phyloP scores from a whole-genome alignment of 2,888 invertebrate genomes.

The Oscheius myriophilus region DNA sequence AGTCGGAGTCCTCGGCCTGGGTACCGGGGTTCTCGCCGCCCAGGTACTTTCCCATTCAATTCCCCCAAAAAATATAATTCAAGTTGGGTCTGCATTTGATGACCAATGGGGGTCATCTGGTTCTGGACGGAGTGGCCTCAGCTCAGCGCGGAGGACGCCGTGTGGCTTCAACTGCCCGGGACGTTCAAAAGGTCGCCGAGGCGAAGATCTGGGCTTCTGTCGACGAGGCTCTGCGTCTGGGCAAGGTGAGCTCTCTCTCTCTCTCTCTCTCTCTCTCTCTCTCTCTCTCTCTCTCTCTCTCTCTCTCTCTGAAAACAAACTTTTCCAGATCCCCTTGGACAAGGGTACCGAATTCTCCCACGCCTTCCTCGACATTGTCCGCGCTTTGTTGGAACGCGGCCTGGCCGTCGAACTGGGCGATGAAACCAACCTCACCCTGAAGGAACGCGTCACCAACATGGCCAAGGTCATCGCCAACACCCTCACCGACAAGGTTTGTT shows the following conservation, averaged over 20 bases:
- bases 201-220: constrained; percentile 39
- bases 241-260: constrained; percentile 34
- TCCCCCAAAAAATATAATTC: no score
- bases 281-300: not conserved
- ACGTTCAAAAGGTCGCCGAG: constrained; percentile 41
- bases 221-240: constrained; percentile 43
- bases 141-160: constrained; percentile 37
- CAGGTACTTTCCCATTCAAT: constrained; percentile 25
- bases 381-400: constrained; percentile 40
- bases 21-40: constrained; percentile 49
- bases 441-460: constrained; percentile 39
- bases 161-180: constrained; percentile 33
- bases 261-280: no score
- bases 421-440: constrained; percentile 30
- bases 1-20: constrained; percentile 46
- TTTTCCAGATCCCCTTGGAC: constrained; percentile 41
- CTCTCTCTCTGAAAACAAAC: not conserved
- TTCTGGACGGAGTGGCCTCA: constrained; percentile 39
- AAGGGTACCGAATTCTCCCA: constrained; percentile 42
- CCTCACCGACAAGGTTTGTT: constrained; percentile 38
- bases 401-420: constrained; percentile 34
- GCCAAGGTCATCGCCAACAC: constrained; percentile 40
- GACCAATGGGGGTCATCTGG: constrained; percentile 44
- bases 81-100: constrained; percentile 42
- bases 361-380: constrained; percentile 45